Conservation (phyloP, 2,888 invertebrate genomes). For the Teleiodes luculella region DNA sequence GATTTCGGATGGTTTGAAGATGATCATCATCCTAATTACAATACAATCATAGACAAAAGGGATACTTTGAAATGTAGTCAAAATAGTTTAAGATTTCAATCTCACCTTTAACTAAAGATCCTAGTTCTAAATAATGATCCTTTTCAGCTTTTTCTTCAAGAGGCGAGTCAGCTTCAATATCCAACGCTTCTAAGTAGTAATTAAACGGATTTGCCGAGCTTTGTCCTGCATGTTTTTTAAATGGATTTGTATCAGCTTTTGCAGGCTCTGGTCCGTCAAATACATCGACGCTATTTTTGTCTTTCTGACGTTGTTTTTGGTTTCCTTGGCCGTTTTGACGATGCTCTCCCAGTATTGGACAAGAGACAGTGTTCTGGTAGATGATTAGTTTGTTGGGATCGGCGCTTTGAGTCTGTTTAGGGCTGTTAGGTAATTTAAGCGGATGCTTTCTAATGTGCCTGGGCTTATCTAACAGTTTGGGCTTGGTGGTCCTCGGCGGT, state of each 20-base stretch:
- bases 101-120: slow-evolving; percentile 51
- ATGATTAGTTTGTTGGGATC: slow-evolving; percentile 32
- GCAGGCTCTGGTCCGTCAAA: slow-evolving; percentile 39
- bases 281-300: slow-evolving; percentile 35
- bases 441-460: slow-evolving; percentile 63
- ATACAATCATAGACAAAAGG: too few relatives aligned
- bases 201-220: slow-evolving; percentile 46
- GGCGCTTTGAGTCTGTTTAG: neutral
- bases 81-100: neutral
- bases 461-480: slow-evolving; percentile 58
- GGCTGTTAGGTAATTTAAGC: slow-evolving; percentile 36
- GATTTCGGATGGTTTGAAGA: too few relatives aligned
- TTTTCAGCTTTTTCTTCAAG: slow-evolving; percentile 21
- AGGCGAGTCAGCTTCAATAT: slow-evolving; percentile 7
- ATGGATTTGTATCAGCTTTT: slow-evolving; percentile 49
- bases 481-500: slow-evolving; percentile 57
- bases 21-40: too few relatives aligned
- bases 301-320: neutral
- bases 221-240: slow-evolving; percentile 29
- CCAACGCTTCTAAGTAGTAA: slow-evolving; percentile 29
- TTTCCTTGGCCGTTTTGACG: slow-evolving; percentile 6
- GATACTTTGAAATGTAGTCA: too few relatives aligned
- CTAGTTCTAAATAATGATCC: slow-evolving; percentile 40
- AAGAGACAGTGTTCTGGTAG: slow-evolving; percentile 54
- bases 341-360: slow-evolving; percentile 21